phyloP scores from a whole-genome alignment of 2,888 invertebrate genomes.

The Tiliacea citrago region DNA sequence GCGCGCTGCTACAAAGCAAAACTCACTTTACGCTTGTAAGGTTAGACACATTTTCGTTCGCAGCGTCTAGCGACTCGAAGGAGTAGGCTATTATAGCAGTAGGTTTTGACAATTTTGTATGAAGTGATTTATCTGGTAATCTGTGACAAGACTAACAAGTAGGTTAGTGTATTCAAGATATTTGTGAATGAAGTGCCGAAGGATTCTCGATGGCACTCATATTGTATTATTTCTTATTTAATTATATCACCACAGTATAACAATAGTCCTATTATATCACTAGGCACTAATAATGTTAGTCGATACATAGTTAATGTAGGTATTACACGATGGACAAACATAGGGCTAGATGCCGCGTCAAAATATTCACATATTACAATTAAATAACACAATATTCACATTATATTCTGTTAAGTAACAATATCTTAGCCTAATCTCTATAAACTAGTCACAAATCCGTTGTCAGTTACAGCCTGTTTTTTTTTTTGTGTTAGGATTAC shows the following conservation, averaged over 20 bases:
- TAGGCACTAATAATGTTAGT: slow-evolving; percentile 73
- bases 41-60: no score
- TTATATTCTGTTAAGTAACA: slow-evolving; percentile 86
- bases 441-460: slow-evolving; percentile 89
- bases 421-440: slow-evolving; percentile 79
- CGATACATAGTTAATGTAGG: slow-evolving; percentile 70
- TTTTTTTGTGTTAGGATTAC: slow-evolving; percentile 78
- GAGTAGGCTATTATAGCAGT: no score
- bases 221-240: slow-evolving; percentile 59
- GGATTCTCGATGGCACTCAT: slow-evolving; percentile 68
- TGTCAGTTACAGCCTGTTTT: slow-evolving; percentile 88
- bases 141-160: slow-evolving; percentile 31
- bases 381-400: slow-evolving; percentile 86
- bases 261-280: slow-evolving; percentile 70
- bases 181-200: slow-evolving; percentile 55
- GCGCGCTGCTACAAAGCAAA: no score
- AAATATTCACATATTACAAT: slow-evolving; percentile 85
- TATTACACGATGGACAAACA: slow-evolving; percentile 74
- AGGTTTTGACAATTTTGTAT: no score
- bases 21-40: no score
- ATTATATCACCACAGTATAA: slow-evolving; percentile 69
- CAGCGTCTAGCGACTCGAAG: no score
- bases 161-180: slow-evolving; percentile 46
- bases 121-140: no score
- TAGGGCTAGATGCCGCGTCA: slow-evolving; percentile 75